Evolutionary conservation across 2,113 vertebrate genomes (phyloP).

Genomic region (Neolamprologus longior): DNA sequence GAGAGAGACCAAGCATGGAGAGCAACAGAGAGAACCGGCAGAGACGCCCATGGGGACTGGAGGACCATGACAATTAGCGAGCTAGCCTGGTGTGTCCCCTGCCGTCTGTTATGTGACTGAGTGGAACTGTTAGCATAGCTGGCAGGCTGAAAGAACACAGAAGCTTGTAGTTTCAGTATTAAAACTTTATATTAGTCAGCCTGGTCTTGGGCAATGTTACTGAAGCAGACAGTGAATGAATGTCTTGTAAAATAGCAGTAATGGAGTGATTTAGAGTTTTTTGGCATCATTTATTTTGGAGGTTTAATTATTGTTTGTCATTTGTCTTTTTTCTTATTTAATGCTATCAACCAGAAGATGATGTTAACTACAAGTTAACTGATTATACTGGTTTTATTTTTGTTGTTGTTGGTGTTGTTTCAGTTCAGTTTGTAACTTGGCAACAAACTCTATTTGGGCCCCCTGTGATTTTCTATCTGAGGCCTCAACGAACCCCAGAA

Average conservation of each 20-base stretch:
- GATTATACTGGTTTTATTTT: not conserved
- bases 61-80: not conserved
- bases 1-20: not conserved
- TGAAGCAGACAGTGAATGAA: not conserved
- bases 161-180: not conserved
- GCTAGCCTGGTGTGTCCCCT: not conserved
- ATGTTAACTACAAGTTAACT: not conserved
- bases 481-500: not conserved
- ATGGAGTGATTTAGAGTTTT: not conserved
- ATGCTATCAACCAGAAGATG: rapidly evolving
- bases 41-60: not conserved
- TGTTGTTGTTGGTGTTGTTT: too few relatives aligned
- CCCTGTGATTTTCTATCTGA: not conserved
- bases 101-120: not conserved
- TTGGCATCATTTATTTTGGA: not conserved
- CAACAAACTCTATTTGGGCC: not conserved
- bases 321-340: not conserved
- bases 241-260: not conserved
- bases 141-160: not conserved
- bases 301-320: not conserved
- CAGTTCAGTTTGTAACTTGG: not conserved
- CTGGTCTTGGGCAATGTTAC: not conserved
- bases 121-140: not conserved
- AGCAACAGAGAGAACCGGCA: not conserved
- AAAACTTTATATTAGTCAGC: not conserved